Evolutionary conservation across 2,888 invertebrate genomes (phyloP), one percentile per base, ranked within the genome.

Genomic region (Acrocyrtus sp.): DNA sequence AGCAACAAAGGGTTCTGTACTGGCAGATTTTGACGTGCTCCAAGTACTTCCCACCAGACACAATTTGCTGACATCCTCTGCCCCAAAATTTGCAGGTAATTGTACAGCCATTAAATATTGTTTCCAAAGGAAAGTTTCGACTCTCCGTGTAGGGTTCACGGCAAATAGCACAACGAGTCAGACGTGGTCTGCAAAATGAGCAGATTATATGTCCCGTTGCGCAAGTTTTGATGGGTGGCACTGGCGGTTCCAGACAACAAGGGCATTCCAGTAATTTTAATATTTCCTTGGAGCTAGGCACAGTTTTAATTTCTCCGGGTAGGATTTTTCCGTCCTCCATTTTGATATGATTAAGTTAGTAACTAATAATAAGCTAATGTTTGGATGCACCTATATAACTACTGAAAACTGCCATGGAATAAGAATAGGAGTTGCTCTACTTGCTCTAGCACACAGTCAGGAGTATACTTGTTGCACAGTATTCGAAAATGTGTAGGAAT

Each of bases 151-250:
- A 75, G 0, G 66, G 53, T n/a, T 45, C 67, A 19, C 72, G 50
- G 29, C 77, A 77, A 22, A 75, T 54, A 2, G 73, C 69, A 66
- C 77, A 77, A 26, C 53, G 47, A 12, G 47, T 48, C 2, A 77
- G 53, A n/a, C 66, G 56, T 21, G 54, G 50, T 48, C 68, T 34
- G 56, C 77, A 77, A 53, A 65, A 61, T 6, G 62, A 54, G 41
- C 77, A 77, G 34, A 60, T 66, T 8, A 72, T 73, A 24, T 77
- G 77, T 4, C 77, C 77, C 0, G 47, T 45, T 19, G 41, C 39
- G 47, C 77, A 77, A 17, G 69, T 56, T 43, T 54, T 54, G 3
- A 77, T 75, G 0, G 77, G 77, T 34, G 72, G 72, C 6, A 67
- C 60, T 3, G 73, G 74, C 12, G 75, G 43, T 6, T 63, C 75